A percentile compares a stretch with the other conserved stretches of the same genome.
phyloP scores from a whole-genome alignment of 2,797 vertebrate genomes.

The Takifugu ocellatus region DNA sequence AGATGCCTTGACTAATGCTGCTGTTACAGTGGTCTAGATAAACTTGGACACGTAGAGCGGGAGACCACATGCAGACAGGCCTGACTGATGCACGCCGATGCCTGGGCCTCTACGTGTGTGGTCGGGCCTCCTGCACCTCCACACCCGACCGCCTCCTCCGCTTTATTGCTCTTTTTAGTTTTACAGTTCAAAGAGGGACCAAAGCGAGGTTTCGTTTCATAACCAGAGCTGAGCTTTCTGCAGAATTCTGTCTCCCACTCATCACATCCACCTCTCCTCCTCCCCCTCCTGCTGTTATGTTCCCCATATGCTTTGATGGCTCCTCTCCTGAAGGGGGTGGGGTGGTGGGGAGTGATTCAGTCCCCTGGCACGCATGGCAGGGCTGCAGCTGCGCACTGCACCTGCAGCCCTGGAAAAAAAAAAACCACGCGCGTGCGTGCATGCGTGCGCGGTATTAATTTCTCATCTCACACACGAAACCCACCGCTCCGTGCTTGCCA shows the following conservation, averaged over 20 bases:
- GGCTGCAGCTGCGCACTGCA: slow-evolving; percentile 74
- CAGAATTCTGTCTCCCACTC: slow-evolving; percentile 11
- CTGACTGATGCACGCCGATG: slow-evolving; percentile 58
- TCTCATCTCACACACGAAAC: slow-evolving; percentile 25
- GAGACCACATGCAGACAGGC: slow-evolving; percentile 58
- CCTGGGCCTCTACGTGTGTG: slow-evolving; percentile 70
- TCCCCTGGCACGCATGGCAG: slow-evolving; percentile 64
- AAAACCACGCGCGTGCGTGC: slow-evolving; percentile 53
- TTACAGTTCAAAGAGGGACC: slow-evolving; percentile 17
- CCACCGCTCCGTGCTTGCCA: slow-evolving; percentile 1
- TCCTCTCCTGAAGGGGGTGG: slow-evolving; percentile 47
- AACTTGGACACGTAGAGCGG: slow-evolving; percentile 58
- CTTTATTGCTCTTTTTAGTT: slow-evolving; percentile 2
- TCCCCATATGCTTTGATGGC: slow-evolving; percentile 67
- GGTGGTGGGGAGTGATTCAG: slow-evolving; percentile 69
- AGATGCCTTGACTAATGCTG: slow-evolving; percentile 61
- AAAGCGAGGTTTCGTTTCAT: slow-evolving; percentile 29
- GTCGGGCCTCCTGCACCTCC: slow-evolving; percentile 34
- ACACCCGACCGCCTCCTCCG: background rate
- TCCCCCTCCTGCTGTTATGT: slow-evolving; percentile 43
- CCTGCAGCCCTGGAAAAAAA: slow-evolving; percentile 73
- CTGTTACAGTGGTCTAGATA: slow-evolving; percentile 56
- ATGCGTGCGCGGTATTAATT: slow-evolving; percentile 5
- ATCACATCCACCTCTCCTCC: slow-evolving; percentile 23
- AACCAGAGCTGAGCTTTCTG: slow-evolving; percentile 25